Percentiles rank a stretch among this genome's conserved stretches.
Conservation (phyloP, 2,888 invertebrate species). For the Spialia ferax region DNA sequence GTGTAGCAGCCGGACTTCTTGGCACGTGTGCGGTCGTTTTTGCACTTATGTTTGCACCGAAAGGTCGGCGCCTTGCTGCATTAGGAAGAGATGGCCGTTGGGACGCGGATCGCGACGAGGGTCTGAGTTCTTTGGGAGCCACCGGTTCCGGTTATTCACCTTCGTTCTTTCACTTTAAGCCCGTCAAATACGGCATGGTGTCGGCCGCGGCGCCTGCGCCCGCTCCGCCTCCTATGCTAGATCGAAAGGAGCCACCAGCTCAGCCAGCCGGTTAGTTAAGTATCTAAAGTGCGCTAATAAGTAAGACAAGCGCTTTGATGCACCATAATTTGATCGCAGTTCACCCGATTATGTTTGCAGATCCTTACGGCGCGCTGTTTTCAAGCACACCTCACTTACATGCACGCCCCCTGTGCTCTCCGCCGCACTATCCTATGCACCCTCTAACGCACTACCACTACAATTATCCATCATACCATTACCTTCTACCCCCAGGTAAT, state of each 20-base stretch:
- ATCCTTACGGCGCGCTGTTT: slow-evolving; percentile 79
- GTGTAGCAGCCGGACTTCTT: slow-evolving; percentile 95
- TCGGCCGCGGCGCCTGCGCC: slow-evolving; percentile 77
- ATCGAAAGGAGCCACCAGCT: slow-evolving; percentile 85
- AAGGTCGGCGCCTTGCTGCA: slow-evolving; percentile 96
- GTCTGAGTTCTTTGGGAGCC: slow-evolving; percentile 92
- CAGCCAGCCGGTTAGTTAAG: slow-evolving; percentile 87
- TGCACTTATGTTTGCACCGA: slow-evolving; percentile 97
- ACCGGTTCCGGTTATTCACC: slow-evolving; percentile 95
- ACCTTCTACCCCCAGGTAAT: slow-evolving; percentile 82
- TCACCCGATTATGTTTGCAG: slow-evolving; percentile 75
- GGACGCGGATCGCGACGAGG: slow-evolving; percentile 93
- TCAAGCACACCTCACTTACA: slow-evolving; percentile 76
- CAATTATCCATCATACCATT: slow-evolving; percentile 81
- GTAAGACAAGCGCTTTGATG: slow-evolving; percentile 80
- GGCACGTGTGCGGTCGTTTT: slow-evolving; percentile 95
- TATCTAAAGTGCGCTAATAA: slow-evolving; percentile 80
- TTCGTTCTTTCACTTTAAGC: slow-evolving; percentile 97
- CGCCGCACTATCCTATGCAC: slow-evolving; percentile 84
- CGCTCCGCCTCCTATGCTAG: slow-evolving; percentile 74
- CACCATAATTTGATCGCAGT: slow-evolving; percentile 67
- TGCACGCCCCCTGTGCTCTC: slow-evolving; percentile 79
- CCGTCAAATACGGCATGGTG: slow-evolving; percentile 92
- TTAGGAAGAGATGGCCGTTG: slow-evolving; percentile 96
- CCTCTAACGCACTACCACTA: slow-evolving; percentile 81